A percentile compares a stretch with the other conserved stretches of the same genome.
Conservation (phyloP, 23 tunicate species). For the Styela clava region DNA sequence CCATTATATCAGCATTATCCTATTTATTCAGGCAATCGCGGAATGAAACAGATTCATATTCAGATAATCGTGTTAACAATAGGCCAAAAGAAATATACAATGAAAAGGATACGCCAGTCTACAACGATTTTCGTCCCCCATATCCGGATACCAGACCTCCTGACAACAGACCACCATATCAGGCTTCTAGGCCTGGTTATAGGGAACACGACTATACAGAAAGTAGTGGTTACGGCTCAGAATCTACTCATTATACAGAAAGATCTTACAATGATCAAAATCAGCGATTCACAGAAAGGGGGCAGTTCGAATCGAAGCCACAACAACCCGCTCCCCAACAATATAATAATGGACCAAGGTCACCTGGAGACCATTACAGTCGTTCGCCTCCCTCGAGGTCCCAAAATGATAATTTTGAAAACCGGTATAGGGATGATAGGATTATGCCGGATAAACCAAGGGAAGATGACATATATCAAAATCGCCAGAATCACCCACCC, state of each 20-base stretch:
- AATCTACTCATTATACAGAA: conserved; percentile 51
- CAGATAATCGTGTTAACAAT: neutral
- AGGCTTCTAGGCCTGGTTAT: neutral
- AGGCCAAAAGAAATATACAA: neutral
- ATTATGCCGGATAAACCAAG: neutral
- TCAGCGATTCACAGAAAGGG: neutral
- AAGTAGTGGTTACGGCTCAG: conserved; percentile 88
- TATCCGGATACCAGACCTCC: neutral
- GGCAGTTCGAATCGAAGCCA: neutral
- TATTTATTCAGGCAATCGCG: neutral
- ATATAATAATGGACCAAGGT: neutral
- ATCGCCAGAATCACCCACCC: no score
- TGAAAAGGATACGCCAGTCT: neutral
- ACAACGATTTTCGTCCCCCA: neutral
- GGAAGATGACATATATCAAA: neutral
- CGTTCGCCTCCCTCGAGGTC: conserved; percentile 12
- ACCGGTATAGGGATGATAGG: neutral
- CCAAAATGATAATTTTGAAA: neutral
- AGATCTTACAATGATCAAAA: conserved; percentile 44
- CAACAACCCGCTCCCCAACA: neutral
- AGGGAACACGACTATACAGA: conserved; percentile 28
- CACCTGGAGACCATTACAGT: neutral
- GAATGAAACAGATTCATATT: neutral
- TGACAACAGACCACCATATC: neutral
- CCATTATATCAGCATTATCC: no score